Base-by-base conservation (phyloP, 2,113 vertebrate species). In the Platichthys flesus region DNA sequence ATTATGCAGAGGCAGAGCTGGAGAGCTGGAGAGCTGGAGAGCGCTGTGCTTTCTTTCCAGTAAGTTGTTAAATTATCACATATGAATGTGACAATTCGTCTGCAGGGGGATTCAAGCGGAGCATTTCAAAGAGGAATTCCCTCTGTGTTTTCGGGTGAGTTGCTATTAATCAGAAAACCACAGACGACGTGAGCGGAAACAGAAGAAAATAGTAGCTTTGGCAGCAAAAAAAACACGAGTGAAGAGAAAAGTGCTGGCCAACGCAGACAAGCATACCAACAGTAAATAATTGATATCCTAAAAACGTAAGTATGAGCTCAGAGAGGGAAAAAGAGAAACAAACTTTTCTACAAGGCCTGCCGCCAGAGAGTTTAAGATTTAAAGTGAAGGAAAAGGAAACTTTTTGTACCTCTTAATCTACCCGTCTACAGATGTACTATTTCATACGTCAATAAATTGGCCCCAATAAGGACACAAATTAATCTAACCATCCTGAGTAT, bases 161-260 rank as follows among this genome's bases (percentile, higher is more conserved):
- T 65, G 10, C 8, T 26, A 68, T 55, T 64, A 54, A 81, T 65
- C 28, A 84, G n/a, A 78, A 49, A 71, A 74, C 31, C 73, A 63
- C 47, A 40, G 12, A 40, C 35, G 3, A 58, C 13, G 24, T 13
- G 26, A 23, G 15, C 8, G 15, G 8, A 72, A 75, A 57, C 18
- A 23, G 37, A 2, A 59, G 64, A 71, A 65, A 71, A 69, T 24
- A 35, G 49, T 2, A 35, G 54, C 20, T 49, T 64, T 67, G 67
- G 42, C 21, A 26, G 42, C 18, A 60, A 60, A 16, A 40, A 31
- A 61, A 54, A 49, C 0, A 65, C 49, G 57, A 67, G 35, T 31
- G 24, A 28, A 49, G n/a, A 31, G 24, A 52, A 80, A 82, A 70
- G n/a, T 52, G 68, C 71, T 65, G 58, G 13, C 60, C 51, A 54